Conservation (phyloP, 2,113 vertebrate genomes). For the Cyphomyrus plagiostoma region DNA sequence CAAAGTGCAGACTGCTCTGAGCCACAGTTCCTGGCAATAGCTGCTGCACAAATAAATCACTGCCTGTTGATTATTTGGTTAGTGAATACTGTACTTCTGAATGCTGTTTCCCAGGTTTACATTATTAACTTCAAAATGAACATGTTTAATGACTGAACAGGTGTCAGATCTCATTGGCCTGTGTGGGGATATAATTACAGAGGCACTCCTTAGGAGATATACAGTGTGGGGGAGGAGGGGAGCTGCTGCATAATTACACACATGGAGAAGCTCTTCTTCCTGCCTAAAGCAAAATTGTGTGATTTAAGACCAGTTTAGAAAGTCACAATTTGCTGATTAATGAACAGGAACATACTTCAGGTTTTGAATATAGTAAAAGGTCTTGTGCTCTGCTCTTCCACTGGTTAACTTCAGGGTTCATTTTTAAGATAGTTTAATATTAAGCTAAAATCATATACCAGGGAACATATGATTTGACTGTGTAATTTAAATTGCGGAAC, state of each 20-base stretch:
- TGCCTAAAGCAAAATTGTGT: neutral
- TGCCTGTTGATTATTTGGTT: neutral
- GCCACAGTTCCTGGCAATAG: neutral
- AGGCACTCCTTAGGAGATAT: neutral
- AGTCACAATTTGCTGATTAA: neutral
- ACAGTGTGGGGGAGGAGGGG: neutral
- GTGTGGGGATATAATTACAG: neutral
- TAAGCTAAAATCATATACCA: neutral
- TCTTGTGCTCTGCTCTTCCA: neutral
- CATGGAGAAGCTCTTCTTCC: neutral
- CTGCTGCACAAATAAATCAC: neutral
- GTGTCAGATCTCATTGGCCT: slow-evolving; percentile 6
- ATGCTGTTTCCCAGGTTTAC: neutral
- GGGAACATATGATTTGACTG: neutral
- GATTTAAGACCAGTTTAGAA: neutral
- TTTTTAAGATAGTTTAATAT: neutral
- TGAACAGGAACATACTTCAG: neutral
- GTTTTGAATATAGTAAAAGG: neutral
- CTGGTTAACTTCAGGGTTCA: neutral
- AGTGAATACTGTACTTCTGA: neutral
- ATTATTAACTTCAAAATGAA: neutral
- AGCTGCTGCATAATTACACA: neutral
- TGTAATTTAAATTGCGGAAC: neutral
- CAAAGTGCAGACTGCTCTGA: neutral
- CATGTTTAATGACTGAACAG: slow-evolving; percentile 1